Evolutionary conservation across 2,888 invertebrate species (phyloP).

Genomic region (Eupeodes latifasciatus): DNA sequence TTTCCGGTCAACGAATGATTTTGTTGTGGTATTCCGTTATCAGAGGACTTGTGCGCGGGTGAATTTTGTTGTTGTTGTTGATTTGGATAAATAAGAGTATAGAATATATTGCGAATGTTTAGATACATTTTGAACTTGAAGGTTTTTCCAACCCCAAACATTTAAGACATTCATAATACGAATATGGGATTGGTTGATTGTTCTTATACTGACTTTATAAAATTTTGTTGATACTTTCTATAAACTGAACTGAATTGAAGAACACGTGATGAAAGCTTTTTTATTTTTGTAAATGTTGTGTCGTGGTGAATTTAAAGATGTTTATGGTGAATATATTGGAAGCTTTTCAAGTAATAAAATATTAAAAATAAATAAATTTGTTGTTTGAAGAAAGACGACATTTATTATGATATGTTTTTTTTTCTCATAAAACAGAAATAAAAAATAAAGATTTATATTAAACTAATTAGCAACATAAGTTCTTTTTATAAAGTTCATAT

Average conservation of each 20-base stretch:
- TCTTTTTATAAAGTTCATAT: background rate
- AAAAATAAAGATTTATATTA: background rate
- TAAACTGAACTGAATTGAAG: background rate
- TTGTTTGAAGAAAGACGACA: background rate
- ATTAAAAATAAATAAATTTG: background rate
- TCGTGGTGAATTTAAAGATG: background rate
- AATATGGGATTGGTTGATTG: slow-evolving; percentile 7
- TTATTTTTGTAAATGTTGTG: background rate
- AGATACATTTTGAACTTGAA: slow-evolving; percentile 49
- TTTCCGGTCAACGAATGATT: slow-evolving; percentile 70
- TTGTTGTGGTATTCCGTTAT: slow-evolving; percentile 57
- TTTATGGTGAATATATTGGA: background rate
- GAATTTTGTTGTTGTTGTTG: slow-evolving; percentile 15
- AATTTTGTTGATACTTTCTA: background rate
- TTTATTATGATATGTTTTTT: background rate
- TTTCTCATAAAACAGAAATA: background rate
- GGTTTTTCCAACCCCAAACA: slow-evolving; percentile 40
- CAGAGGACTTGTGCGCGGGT: slow-evolving; percentile 65
- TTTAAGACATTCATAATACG: background rate
- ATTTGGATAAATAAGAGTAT: slow-evolving; percentile 13
- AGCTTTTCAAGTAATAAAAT: background rate
- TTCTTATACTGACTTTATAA: background rate
- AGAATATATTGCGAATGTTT: slow-evolving; percentile 43
- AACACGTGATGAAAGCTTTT: slow-evolving; percentile 20
- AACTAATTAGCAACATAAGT: background rate